Conservation (phyloP, 2,888 invertebrate genomes). For the Cantharis flavilabris region DNA sequence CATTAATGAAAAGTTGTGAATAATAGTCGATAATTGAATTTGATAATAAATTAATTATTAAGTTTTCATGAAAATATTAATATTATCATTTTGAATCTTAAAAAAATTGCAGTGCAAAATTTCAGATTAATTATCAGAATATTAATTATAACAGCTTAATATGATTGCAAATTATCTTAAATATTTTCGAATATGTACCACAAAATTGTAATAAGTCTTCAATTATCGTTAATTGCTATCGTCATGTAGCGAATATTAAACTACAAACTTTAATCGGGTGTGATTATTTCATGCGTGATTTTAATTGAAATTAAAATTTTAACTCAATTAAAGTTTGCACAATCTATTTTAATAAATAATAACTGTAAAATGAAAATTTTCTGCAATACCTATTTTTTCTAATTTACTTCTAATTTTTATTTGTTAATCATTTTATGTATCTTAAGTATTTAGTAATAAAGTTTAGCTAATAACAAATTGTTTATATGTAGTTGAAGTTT, state of each 20-base stretch:
- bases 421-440: too few species aligned
- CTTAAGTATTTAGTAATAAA: too few species aligned
- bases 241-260: constrained; percentile 28
- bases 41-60: too few species aligned
- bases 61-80: too few species aligned
- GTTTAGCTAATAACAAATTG: too few species aligned
- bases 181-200: background rate
- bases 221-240: constrained; percentile 31
- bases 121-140: background rate
- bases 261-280: constrained; percentile 37
- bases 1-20: too few species aligned
- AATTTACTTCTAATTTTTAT: too few species aligned
- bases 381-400: background rate
- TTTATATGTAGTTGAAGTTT: too few species aligned
- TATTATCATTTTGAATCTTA: background rate
- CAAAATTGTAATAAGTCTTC: constrained; percentile 6
- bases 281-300: constrained; percentile 35
- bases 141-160: background rate
- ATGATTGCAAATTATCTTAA: background rate
- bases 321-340: constrained; percentile 33
- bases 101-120: background rate
- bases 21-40: too few species aligned
- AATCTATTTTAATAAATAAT: background rate
- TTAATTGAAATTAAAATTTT: constrained; percentile 37
- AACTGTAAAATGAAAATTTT: background rate